Conservation (phyloP, 2,797 vertebrate species). For the Brachymystax lenok region DNA sequence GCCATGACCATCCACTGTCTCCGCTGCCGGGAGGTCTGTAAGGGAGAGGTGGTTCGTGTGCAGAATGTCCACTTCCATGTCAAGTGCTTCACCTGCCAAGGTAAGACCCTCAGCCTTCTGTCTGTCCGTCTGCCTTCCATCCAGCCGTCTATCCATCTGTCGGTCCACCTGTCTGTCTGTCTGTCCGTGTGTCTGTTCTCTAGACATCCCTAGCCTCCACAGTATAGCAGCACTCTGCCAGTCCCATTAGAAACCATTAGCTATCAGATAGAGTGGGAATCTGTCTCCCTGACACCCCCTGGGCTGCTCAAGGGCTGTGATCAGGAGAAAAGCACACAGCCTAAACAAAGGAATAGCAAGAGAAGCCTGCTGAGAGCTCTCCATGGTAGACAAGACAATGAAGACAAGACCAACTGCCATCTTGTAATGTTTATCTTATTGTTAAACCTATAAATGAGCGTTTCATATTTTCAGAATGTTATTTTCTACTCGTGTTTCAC, state of each 20-base stretch:
- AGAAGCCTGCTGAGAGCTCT: background rate
- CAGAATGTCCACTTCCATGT: conserved; percentile 95
- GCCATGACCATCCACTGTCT: conserved; percentile 81
- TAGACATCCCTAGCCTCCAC: background rate
- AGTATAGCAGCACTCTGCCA: background rate
- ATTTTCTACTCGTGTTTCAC: background rate
- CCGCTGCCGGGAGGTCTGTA: conserved; percentile 88
- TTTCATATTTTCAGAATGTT: background rate
- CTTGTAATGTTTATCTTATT: background rate
- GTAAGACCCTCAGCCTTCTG: conserved; percentile 67
- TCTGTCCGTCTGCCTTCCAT: background rate
- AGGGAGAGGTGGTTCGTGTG: conserved; percentile 94
- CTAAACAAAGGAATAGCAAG: background rate
- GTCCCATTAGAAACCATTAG: background rate
- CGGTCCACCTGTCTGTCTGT: background rate
- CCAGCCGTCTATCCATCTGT: background rate
- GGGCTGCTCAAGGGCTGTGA: background rate
- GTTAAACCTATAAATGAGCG: background rate
- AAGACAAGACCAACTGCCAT: background rate
- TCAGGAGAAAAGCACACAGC: background rate
- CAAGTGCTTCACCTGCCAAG: conserved; percentile 97
- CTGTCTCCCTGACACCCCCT: background rate
- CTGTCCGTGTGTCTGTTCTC: background rate
- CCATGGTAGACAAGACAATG: background rate
- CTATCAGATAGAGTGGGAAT: background rate